These are phyloP conservation scores for human DNA, from an alignment of 2,113 vertebrate species.

Conservation along the genomic window GRCh38 chr14:70796001-70796500, in stretches of 20 bases:
- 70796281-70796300: conserved; percentile 32
- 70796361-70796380: not conserved
- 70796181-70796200: not conserved
- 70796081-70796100: not conserved
- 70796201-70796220: not conserved
- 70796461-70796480: not conserved
- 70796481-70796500: not conserved
- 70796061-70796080: not conserved
- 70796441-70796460: not conserved
- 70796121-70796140: conserved; percentile 23
- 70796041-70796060: not conserved
- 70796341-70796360: not conserved
- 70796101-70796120: not conserved
- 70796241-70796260: not conserved
- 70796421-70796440: not conserved
- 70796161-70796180: not conserved
- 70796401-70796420: not conserved
- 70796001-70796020: too few species aligned
- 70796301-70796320: not conserved
- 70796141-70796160: not conserved
- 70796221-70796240: not conserved
- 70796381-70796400: not conserved
- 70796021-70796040: too few species aligned
- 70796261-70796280: conserved; percentile 20
- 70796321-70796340: not conserved